Base-by-base conservation (phyloP, 1,140 invertebrate species). In the Heliothis subflexa region DNA sequence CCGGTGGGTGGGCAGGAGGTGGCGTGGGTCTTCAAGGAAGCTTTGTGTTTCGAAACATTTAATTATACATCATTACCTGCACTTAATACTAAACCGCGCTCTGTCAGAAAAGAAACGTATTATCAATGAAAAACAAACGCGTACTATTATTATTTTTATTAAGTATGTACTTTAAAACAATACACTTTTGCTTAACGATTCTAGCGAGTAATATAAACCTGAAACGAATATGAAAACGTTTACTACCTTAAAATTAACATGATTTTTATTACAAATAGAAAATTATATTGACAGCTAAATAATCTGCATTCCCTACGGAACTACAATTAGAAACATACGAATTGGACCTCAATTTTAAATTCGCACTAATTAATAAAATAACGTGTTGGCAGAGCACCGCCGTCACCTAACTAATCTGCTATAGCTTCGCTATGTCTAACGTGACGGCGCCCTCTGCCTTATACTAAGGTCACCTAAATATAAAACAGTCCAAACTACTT, bases 321-420 rank as follows among this genome's bases (percentile, higher is more conserved):
- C 87, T 92, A 93, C 78, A 79, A 86, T 86, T 89, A 89, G 85
- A 91, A 91, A 91, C 88, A 88, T 88, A 90, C 89, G 88, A 91
- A 93, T 94, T 94, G 93, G 93, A 94, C 93, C 93, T 92, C 93
- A 81, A 89, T 92, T 92, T 91, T 86, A 92, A 88, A 88, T 92
- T 94, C 89, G 86, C 89, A 88, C 89, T 94, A 91, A 91, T 86
- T 88, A 88, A 90, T 85, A 86, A 77, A 68, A 70, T 57, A 78
- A 71, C 40, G 55, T 71, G 47, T 28, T 54, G 76, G 52, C 76
- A 70, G n/a, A 25, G 61, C 66, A 71, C 61, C 64, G 76, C 28
- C 64, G 59, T 78, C 68, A 78, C 76, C 25, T 28, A 21, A 52
- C 64, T 78, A 61, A 61, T 78, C 12, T 61, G 40, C 76, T 71